Conservation (phyloP, 2,797 vertebrate genomes). For the Linurgus olivaceus region DNA sequence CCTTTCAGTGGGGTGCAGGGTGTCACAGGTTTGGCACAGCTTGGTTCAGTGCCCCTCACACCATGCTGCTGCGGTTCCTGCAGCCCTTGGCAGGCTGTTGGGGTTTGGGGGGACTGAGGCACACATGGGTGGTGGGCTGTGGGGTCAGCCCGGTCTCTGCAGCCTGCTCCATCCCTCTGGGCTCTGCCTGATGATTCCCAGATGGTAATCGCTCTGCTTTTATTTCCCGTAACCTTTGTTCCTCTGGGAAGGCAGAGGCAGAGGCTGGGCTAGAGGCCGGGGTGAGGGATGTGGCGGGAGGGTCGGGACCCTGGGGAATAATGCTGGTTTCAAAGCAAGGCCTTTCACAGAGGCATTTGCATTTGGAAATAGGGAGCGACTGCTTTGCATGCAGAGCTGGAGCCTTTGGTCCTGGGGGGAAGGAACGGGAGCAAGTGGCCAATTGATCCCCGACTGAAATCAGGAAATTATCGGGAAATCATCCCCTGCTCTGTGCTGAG, state of each 20-base stretch:
- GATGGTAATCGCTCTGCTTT: constrained; percentile 69
- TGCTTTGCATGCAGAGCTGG: constrained; percentile 36
- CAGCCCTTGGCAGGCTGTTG: constrained; percentile 69
- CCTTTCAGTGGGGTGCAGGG: rapidly evolving
- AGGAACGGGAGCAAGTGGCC: constrained; percentile 13
- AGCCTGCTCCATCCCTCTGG: constrained; percentile 37
- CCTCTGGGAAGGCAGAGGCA: constrained; percentile 43
- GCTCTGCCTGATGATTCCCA: constrained; percentile 78
- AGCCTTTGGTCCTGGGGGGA: background rate
- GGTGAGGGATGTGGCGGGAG: constrained; percentile 41
- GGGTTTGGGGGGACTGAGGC: constrained; percentile 73
- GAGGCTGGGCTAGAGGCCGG: constrained; percentile 26
- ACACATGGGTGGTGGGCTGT: constrained; percentile 27
- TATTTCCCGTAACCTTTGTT: constrained; percentile 61
- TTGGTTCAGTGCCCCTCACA: background rate
- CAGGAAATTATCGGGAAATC: background rate
- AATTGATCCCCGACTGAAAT: constrained; percentile 12
- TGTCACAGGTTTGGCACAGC: background rate
- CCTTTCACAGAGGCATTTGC: constrained; percentile 45
- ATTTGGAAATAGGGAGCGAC: constrained; percentile 41
- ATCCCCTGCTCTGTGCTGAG: background rate
- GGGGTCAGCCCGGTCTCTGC: constrained; percentile 20
- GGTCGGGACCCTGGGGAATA: constrained; percentile 60
- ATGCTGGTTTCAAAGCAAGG: constrained; percentile 54
- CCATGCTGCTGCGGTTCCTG: rapidly evolving